Percentiles rank a stretch among this genome's conserved stretches.
phyloP scores from a whole-genome alignment of 1,140 invertebrate genomes.

The Nasonia longicornis region DNA sequence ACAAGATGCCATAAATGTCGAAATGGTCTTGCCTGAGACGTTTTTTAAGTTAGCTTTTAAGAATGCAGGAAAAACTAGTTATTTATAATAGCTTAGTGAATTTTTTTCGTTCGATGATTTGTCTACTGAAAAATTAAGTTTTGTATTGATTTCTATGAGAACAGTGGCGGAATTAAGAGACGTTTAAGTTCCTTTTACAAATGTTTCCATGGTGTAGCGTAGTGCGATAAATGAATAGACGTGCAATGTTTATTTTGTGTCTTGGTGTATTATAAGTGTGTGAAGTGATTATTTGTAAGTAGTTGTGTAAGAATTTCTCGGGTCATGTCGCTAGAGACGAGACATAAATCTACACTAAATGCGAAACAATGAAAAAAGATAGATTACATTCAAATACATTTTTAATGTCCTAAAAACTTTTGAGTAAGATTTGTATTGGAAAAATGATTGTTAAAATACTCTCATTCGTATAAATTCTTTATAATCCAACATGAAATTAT shows the following conservation, averaged over 20 bases:
- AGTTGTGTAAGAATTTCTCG: not conserved
- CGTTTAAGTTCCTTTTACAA: not conserved
- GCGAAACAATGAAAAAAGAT: not conserved
- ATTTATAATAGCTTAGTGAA: not conserved
- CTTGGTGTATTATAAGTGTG: not conserved
- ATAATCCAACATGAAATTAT: not conserved
- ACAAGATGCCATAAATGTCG: conserved; percentile 17
- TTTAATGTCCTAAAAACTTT: not conserved
- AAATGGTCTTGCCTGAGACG: not conserved
- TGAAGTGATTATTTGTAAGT: not conserved
- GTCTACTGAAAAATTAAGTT: not conserved
- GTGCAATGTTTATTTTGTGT: conserved; percentile 8
- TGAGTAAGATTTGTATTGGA: not conserved
- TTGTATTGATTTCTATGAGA: not conserved
- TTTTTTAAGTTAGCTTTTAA: not conserved
- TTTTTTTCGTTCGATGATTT: not conserved
- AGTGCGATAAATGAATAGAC: not conserved
- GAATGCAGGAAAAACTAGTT: not conserved
- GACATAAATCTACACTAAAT: not conserved
- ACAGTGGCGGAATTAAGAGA: not conserved
- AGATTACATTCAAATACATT: too few species aligned
- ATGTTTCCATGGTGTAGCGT: not conserved
- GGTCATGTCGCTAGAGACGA: not conserved
- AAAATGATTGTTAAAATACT: not conserved
- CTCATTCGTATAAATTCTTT: not conserved